Evolutionary conservation across 2,888 invertebrate species (phyloP).

Genomic region (Cephus sareptanus): DNA sequence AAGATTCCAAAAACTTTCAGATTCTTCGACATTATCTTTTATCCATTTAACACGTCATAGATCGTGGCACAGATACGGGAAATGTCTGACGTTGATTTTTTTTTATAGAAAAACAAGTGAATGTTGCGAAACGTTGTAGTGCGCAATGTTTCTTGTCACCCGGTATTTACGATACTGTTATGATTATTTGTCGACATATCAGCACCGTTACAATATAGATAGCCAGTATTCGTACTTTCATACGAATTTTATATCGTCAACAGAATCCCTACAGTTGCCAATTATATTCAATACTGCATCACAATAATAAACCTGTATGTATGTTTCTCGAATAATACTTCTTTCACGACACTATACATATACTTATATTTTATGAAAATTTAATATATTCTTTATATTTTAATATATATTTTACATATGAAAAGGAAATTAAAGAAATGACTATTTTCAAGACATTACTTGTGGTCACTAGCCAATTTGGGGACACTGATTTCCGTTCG

Average conservation of each 20-base stretch:
- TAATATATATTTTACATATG: no score
- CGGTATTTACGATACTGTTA: neutral
- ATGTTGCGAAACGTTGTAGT: neutral
- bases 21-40: neutral
- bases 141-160: neutral
- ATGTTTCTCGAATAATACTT: no score
- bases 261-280: neutral
- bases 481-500: no score
- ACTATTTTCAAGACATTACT: no score
- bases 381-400: no score
- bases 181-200: neutral
- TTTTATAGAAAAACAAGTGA: neutral
- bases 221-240: neutral
- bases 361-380: no score
- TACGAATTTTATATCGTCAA: neutral
- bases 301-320: no score
- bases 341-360: no score
- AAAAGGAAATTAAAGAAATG: no score
- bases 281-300: neutral
- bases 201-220: neutral
- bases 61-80: neutral
- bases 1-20: neutral
- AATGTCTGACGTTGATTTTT: neutral
- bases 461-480: no score
- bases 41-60: neutral